A percentile compares a stretch with the other conserved stretches of the same genome.
Evolutionary conservation across 2,113 vertebrate genomes (phyloP).

Genomic region (Hippocampus zosterae): DNA sequence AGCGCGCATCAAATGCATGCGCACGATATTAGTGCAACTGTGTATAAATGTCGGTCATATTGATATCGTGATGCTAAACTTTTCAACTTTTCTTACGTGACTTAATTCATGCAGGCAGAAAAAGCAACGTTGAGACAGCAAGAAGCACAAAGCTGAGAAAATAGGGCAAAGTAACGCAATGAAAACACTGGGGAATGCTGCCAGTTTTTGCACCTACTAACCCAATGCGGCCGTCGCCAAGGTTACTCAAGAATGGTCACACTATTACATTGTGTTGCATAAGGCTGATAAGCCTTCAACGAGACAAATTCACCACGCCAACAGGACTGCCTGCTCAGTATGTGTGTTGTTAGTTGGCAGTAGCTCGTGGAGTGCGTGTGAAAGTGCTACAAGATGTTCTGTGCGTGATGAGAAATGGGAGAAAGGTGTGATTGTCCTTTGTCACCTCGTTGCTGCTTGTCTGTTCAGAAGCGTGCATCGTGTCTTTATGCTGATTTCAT

Average conservation of each 20-base stretch:
- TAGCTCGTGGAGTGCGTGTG: constrained; percentile 27
- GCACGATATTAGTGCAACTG: neutral
- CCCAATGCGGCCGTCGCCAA: constrained; percentile 42
- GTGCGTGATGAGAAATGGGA: constrained; percentile 35
- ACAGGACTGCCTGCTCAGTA: constrained; percentile 25
- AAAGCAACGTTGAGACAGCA: constrained; percentile 27
- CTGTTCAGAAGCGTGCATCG: constrained; percentile 10
- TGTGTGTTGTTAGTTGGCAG: constrained; percentile 31
- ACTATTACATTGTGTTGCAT: constrained; percentile 63
- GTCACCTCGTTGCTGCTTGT: constrained; percentile 26
- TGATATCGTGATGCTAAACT: neutral
- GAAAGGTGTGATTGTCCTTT: constrained; percentile 45
- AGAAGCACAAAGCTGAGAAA: constrained; percentile 36
- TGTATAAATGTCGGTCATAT: neutral
- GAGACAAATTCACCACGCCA: constrained; percentile 45
- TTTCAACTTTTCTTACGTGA: neutral
- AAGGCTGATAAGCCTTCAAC: constrained; percentile 57
- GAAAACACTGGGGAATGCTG: constrained; percentile 44
- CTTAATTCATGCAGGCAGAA: constrained; percentile 36
- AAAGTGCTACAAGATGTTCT: constrained; percentile 48
- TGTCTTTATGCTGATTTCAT: constrained; percentile 20
- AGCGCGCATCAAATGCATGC: too few relatives aligned
- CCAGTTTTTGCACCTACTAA: constrained; percentile 57
- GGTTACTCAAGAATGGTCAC: constrained; percentile 56
- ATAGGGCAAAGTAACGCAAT: constrained; percentile 43